A percentile compares a stretch with the other conserved stretches of the same genome.
These are phyloP conservation scores for Geopemphigus sp. DNA, from an alignment of 1,140 invertebrate species.

Conservation along the genomic window DNA sequence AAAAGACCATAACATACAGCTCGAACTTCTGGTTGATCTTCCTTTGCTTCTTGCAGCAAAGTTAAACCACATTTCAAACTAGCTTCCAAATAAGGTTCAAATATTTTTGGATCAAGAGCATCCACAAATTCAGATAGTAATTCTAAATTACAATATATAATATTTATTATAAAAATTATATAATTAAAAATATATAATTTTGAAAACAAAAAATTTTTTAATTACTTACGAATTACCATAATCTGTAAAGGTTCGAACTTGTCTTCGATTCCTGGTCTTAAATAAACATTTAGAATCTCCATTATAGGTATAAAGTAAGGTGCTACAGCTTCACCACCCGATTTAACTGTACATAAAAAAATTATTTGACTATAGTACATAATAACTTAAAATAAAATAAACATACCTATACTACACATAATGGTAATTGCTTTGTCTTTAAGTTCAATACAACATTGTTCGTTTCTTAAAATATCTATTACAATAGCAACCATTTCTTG, in stretches of 20 bases:
- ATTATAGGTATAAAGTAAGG: constrained; percentile 37
- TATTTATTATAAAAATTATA: neutral
- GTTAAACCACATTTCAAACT: constrained; percentile 44
- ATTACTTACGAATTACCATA: constrained; percentile 35
- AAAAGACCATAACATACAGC: constrained; percentile 39
- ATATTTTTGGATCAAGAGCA: constrained; percentile 35
- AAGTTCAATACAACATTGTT: constrained; percentile 42
- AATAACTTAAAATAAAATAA: neutral
- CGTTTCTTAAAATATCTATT: constrained; percentile 42
- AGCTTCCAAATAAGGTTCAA: constrained; percentile 40
- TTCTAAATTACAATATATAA: constrained; percentile 14
- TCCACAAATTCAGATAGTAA: constrained; percentile 40
- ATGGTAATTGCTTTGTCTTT: constrained; percentile 48
- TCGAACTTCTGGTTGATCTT: constrained; percentile 27
- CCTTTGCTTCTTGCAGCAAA: constrained; percentile 35
- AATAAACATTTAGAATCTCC: constrained; percentile 33
- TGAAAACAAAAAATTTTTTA: neutral
- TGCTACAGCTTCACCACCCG: constrained; percentile 25
- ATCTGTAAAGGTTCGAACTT: constrained; percentile 23
- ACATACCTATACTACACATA: constrained; percentile 43
- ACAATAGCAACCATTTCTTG: constrained; percentile 32
- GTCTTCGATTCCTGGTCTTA: constrained; percentile 23
- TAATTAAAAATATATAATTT: neutral
- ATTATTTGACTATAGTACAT: neutral
- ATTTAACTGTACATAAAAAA: constrained; percentile 6